Evolutionary conservation across 2,888 invertebrate genomes (phyloP).

Genomic region (Liopterus haemorrhoidalis): DNA sequence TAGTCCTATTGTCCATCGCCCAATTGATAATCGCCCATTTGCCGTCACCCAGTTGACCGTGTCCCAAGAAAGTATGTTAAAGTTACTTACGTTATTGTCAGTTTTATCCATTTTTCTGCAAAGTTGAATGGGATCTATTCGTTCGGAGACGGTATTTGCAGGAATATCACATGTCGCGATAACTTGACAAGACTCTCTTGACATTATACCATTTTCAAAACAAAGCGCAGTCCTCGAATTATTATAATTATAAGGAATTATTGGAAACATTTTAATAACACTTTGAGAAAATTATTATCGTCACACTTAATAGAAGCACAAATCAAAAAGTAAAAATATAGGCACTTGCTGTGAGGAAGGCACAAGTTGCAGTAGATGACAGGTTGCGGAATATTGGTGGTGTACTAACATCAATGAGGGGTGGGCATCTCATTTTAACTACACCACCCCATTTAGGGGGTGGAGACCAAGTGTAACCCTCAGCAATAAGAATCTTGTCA

Average conservation of each 20-base stretch:
- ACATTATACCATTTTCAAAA: not conserved
- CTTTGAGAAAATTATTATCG: not conserved
- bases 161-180: slow-evolving; percentile 19
- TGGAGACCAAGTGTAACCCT: slow-evolving; percentile 37
- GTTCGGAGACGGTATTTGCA: slow-evolving; percentile 10
- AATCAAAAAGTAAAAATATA: too few species aligned
- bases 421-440: slow-evolving; percentile 38
- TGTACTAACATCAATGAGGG: slow-evolving; percentile 37
- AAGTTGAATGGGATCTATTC: slow-evolving; percentile 19
- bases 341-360: slow-evolving; percentile 7
- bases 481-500: slow-evolving; percentile 16
- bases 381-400: slow-evolving; percentile 25
- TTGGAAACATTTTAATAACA: slow-evolving; percentile 35
- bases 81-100: too few species aligned
- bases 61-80: too few species aligned
- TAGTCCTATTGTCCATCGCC: too few species aligned
- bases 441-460: slow-evolving; percentile 38
- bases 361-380: slow-evolving; percentile 3
- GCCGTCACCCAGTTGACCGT: too few species aligned
- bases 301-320: too few species aligned
- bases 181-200: too few species aligned
- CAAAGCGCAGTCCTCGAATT: slow-evolving; percentile 3
- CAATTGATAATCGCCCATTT: too few species aligned
- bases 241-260: slow-evolving; percentile 32
- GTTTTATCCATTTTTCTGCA: slow-evolving; percentile 10